A percentile compares a stretch with the other conserved stretches of the same genome.
Conservation (phyloP, 2,888 invertebrate genomes). For the Spatulosminthurus flaviceps region DNA sequence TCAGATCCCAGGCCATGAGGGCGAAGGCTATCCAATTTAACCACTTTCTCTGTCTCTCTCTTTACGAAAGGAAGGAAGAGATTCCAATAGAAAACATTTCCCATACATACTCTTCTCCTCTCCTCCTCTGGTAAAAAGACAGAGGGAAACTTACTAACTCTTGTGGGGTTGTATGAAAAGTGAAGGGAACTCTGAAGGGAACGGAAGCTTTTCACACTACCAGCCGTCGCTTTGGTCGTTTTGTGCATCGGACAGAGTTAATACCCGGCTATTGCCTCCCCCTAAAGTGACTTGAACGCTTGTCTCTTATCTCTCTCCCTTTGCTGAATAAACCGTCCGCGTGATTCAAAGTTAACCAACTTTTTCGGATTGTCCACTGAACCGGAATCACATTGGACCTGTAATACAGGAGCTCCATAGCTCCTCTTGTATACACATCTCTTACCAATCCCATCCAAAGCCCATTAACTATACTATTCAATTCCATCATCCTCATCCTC, state of each 20-base stretch:
- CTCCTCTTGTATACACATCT: not conserved
- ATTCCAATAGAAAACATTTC: not conserved
- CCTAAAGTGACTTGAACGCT: slow-evolving; percentile 25
- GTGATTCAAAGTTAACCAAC: slow-evolving; percentile 27
- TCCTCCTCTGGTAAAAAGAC: not conserved
- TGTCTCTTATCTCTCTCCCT: slow-evolving; percentile 23
- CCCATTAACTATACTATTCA: no score
- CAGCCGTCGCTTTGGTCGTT: slow-evolving; percentile 1
- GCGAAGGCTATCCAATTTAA: slow-evolving; percentile 24
- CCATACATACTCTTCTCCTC: not conserved
- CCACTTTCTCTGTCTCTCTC: slow-evolving; percentile 15
- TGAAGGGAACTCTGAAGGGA: slow-evolving; percentile 4
- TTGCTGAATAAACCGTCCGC: slow-evolving; percentile 15
- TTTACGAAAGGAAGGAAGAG: not conserved
- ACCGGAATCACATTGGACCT: slow-evolving; percentile 9
- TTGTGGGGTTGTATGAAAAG: not conserved
- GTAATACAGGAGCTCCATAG: not conserved
- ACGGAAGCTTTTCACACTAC: slow-evolving; percentile 15
- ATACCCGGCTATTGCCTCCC: slow-evolving; percentile 19
- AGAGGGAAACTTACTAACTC: no score
- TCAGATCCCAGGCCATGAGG: slow-evolving; percentile 24
- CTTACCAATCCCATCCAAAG: no score
- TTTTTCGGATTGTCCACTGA: slow-evolving; percentile 5
- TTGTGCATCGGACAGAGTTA: slow-evolving; percentile 19
- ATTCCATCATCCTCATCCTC: no score